Evolutionary conservation across 2,113 vertebrate genomes (phyloP), one percentile per base, ranked within the genome.

Genomic region (Microtus pennsylvanicus): DNA sequence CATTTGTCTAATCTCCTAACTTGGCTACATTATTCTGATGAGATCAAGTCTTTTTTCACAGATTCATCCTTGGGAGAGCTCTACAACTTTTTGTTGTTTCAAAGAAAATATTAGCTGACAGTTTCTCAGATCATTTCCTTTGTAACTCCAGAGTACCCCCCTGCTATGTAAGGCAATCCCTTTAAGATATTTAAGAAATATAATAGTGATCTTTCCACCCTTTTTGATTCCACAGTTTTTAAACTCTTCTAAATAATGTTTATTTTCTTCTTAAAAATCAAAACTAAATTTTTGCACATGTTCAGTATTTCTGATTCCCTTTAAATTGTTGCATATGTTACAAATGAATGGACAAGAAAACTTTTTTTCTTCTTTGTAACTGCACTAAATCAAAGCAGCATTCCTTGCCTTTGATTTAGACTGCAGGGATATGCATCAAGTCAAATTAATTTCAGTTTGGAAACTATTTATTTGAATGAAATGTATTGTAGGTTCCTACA

Each of bases 391-490:
- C 42, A 88, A 58, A 94, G 82, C 67, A 97, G 30, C 81, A 94
- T 24, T 77, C 50, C 14, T 75, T 76, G 38, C 3, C 87, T 61
- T 93, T 91, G 96, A 77, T 95, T 96, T 91, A 87, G 96, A 94
- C 33, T 74, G 81, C 1, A n/a, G 78, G 22, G 93, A 78, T 89
- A 28, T 95, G 69, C 69, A 69, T 93, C 2, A 38, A 78, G 42
- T 74, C 33, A 94, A 95, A 93, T 97, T 95, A 94, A 90, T 97
- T 92, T 97, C 58, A 87, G 58, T 96, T 87, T 1, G 22, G 12
- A 0, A 33, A 52, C 89, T 52, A 95, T 94, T 97, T 96, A 72
- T 95, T 55, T 93, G 58, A 87, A 35, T 61, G 45, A 91, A 74
- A 42, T 94, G 3, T 95, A 61, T 88, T 85, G 58, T 21, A 80